phyloP scores from a whole-genome alignment of 2,113 vertebrate species.

The Limnothrissa miodon region DNA sequence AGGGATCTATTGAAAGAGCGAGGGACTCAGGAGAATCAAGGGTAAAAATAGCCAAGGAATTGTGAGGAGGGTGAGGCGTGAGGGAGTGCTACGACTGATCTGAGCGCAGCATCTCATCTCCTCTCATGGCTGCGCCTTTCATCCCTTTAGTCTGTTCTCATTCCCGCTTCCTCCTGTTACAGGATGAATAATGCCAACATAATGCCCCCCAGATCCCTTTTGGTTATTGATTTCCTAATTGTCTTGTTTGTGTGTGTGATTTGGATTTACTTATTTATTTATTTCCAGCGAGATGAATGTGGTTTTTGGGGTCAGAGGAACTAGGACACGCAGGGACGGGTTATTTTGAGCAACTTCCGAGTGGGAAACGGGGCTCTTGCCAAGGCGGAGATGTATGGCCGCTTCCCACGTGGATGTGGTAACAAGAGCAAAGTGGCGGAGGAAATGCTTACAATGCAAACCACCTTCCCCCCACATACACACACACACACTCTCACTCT shows the following conservation, averaged over 20 bases:
- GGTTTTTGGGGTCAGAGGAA: slow-evolving; percentile 38
- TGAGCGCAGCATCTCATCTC: neutral
- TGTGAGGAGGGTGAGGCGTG: neutral
- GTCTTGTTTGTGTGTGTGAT: neutral
- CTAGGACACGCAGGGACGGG: slow-evolving; percentile 28
- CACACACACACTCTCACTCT: slow-evolving; percentile 5
- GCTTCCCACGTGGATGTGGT: neutral
- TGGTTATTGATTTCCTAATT: slow-evolving; percentile 3
- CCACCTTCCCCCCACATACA: neutral
- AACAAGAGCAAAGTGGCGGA: neutral
- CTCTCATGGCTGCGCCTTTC: neutral
- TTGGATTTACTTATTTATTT: neutral
- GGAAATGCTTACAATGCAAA: neutral
- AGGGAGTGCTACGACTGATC: neutral
- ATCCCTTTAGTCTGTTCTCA: neutral
- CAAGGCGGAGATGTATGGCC: slow-evolving; percentile 37
- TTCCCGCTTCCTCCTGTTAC: neutral
- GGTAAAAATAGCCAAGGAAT: slow-evolving; percentile 4
- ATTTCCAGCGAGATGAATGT: neutral
- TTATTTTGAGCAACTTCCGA: slow-evolving; percentile 36
- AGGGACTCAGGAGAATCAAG: slow-evolving; percentile 14
- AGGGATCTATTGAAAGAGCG: neutral
- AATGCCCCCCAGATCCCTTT: slow-evolving; percentile 7
- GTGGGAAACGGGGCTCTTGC: slow-evolving; percentile 30
- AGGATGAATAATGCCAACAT: slow-evolving; percentile 7